These are phyloP conservation scores for Conistra vaccinii DNA, from an alignment of 2,888 invertebrate species.

Conservation along the genomic window DNA sequence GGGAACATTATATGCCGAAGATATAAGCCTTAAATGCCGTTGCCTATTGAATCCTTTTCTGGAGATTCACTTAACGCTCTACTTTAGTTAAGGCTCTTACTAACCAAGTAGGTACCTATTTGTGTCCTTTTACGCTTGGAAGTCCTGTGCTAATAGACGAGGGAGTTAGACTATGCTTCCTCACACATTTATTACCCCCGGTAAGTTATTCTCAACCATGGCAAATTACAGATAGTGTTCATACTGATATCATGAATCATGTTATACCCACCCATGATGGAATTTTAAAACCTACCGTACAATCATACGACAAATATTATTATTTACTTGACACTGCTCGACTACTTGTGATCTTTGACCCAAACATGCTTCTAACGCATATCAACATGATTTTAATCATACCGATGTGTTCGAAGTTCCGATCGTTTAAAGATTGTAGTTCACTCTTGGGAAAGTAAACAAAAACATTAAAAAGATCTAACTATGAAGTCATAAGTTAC, in stretches of 20 bases:
- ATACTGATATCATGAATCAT: too few relatives aligned
- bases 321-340: slow-evolving; percentile 30
- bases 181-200: too few relatives aligned
- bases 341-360: slow-evolving; percentile 25
- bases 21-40: not conserved
- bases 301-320: slow-evolving; percentile 15
- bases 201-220: not conserved
- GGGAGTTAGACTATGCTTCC: not conserved
- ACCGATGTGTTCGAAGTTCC: not conserved
- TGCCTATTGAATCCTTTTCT: not conserved
- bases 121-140: too few relatives aligned
- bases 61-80: too few relatives aligned
- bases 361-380: slow-evolving; percentile 25
- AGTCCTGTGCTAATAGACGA: too few relatives aligned
- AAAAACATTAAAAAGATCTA: not conserved
- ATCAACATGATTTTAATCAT: slow-evolving; percentile 5
- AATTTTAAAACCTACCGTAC: not conserved
- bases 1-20: not conserved
- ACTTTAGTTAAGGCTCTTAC: too few relatives aligned
- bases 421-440: not conserved
- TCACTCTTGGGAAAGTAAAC: slow-evolving; percentile 18
- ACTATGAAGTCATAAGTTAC: not conserved
- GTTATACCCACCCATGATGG: too few relatives aligned
- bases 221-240: not conserved
- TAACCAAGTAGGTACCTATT: not conserved